Base-by-base conservation (phyloP, 2,113 vertebrate genomes). In the Empidonax traillii region DNA sequence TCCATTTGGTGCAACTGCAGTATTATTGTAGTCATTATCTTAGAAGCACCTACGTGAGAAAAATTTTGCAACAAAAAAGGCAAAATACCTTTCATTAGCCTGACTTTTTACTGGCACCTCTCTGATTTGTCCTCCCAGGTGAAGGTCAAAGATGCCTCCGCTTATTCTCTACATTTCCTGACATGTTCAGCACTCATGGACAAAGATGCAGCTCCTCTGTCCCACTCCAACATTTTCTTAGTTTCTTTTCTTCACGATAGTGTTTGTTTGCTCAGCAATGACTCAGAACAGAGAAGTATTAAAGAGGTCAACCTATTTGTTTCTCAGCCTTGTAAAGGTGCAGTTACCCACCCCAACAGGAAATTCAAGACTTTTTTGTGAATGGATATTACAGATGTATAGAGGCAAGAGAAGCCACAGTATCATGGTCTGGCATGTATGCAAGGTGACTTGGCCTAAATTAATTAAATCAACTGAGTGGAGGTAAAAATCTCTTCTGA, bases 281-380 rank as follows among this genome's bases (percentile, higher is more conserved):
- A 93, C 31, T 93, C 89, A 94, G 51, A 92, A 83, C 28, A 77
- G 39, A 72, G 31, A 63, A 87, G 55, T 47, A 47, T 31, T 56
- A 59, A 92, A 90, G 61, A 90, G 39, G 44, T 72, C 91, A 92
- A 25, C 12, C 39, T 81, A 20, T 89, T 90, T 31, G 24, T 71
- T 89, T 77, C 83, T 52, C 68, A 28, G 10, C 52, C 61, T 79
- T 43, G 35, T 22, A 82, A 82, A 78, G 61, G 65, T 92, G 66
- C 87, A 93, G 73, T 92, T 94, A 78, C 30, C 65, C 61, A 67
- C 65, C 33, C 73, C 52, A 84, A 78, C 61, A 96, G 73, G 93
- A 93, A 95, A 87, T 81, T 72, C 43, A 86, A 73, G 62, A 21
- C 58, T 89, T 87, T 44, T 59, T 49, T 73, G 14, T 1, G 9